A percentile compares a stretch with the other conserved stretches of the same genome.
Evolutionary conservation across 2,888 invertebrate genomes (phyloP).

Genomic region (Cantharis nigra): DNA sequence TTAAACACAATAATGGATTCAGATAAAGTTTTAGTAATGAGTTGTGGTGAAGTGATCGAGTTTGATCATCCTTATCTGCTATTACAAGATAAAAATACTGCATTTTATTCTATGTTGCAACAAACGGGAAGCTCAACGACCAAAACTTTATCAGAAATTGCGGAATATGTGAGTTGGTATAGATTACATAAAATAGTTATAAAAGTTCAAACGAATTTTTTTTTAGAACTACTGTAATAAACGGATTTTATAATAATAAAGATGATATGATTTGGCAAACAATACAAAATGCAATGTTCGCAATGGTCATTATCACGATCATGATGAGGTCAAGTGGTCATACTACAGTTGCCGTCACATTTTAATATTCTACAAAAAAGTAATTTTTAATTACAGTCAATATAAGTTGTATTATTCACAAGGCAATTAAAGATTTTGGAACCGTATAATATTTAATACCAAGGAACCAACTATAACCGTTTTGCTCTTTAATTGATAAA

Average conservation of each 20-base stretch:
- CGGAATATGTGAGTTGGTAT: slow-evolving; percentile 34
- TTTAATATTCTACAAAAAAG: too few relatives aligned
- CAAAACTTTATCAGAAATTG: slow-evolving; percentile 42
- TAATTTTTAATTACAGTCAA: too few relatives aligned
- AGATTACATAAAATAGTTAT: not conserved
- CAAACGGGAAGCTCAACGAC: slow-evolving; percentile 63
- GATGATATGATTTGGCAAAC: too few relatives aligned
- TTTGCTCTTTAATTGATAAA: too few relatives aligned
- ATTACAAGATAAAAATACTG: slow-evolving; percentile 63
- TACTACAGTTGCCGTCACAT: too few relatives aligned
- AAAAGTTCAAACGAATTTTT: not conserved
- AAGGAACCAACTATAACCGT: too few relatives aligned
- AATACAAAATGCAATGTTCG: too few relatives aligned
- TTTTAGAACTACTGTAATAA: slow-evolving; percentile 11
- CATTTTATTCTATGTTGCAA: slow-evolving; percentile 69
- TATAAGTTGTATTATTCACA: too few relatives aligned
- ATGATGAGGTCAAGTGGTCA: too few relatives aligned
- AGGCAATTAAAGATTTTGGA: too few relatives aligned
- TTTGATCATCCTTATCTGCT: slow-evolving; percentile 76
- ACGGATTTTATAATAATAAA: not conserved
- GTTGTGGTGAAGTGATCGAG: slow-evolving; percentile 76
- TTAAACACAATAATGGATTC: slow-evolving; percentile 88
- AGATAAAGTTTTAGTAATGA: slow-evolving; percentile 83
- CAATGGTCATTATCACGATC: too few relatives aligned
- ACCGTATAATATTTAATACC: too few relatives aligned